Conservation (phyloP, 1,140 invertebrate genomes). For the Megalonaias nervosa region DNA sequence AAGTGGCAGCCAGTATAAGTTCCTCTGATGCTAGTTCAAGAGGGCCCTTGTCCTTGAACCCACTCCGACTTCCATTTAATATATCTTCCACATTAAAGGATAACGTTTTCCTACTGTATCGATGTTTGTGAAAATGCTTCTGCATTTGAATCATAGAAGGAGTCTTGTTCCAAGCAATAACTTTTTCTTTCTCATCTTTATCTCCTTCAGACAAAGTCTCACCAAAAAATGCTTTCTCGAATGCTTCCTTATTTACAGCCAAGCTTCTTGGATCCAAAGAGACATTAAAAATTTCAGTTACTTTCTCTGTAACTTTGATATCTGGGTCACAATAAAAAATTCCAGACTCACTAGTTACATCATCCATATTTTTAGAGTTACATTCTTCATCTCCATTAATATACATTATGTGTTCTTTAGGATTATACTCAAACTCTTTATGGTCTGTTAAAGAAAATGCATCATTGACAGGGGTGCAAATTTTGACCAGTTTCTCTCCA, state of each 20-base stretch:
- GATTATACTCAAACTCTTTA: constrained; percentile 62
- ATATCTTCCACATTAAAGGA: constrained; percentile 58
- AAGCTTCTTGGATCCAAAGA: constrained; percentile 58
- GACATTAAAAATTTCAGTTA: constrained; percentile 58
- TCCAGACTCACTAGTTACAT: constrained; percentile 24
- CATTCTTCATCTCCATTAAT: constrained; percentile 32
- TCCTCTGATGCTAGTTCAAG: constrained; percentile 62
- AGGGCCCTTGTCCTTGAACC: constrained; percentile 56
- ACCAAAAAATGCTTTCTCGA: constrained; percentile 62
- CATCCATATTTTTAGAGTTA: constrained; percentile 9
- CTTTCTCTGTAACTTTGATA: constrained; percentile 41
- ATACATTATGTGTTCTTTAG: constrained; percentile 55
- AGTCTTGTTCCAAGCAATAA: constrained; percentile 62
- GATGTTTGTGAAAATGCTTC: constrained; percentile 61
- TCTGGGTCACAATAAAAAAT: constrained; percentile 47
- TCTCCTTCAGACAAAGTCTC: constrained; percentile 33
- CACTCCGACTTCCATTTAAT: constrained; percentile 54
- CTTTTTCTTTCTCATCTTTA: constrained; percentile 32
- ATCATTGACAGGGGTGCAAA: constrained; percentile 49
- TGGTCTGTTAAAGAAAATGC: constrained; percentile 63
- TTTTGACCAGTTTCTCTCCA: constrained; percentile 64
- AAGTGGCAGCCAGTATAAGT: constrained; percentile 53
- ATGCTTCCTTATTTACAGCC: constrained; percentile 59
- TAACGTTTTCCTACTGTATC: constrained; percentile 31
- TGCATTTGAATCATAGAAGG: constrained; percentile 63